Conservation (phyloP, 2,888 invertebrate genomes). For the Agrenia bidenticulata region DNA sequence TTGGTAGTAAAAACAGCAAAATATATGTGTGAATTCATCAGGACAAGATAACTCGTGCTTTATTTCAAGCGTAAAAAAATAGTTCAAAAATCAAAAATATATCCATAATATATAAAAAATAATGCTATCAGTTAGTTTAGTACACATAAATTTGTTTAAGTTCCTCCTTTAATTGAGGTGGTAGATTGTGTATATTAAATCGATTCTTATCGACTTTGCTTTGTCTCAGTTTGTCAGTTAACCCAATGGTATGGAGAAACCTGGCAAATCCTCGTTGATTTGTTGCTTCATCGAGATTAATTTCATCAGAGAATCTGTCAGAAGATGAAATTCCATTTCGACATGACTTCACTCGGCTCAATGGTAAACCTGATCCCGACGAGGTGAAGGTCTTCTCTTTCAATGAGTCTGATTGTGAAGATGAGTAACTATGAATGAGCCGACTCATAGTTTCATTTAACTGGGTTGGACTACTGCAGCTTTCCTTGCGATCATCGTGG, state of each 20-base stretch:
- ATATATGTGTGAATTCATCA: background rate
- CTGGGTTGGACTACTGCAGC: background rate
- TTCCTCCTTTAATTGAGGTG: conserved; percentile 36
- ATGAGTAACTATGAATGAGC: background rate
- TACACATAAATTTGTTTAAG: conserved; percentile 45
- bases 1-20: background rate
- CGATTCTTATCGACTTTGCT: conserved; percentile 32
- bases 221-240: conserved; percentile 19
- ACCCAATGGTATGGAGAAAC: conserved; percentile 8
- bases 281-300: too few relatives aligned
- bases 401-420: background rate
- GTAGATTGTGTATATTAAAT: conserved; percentile 39
- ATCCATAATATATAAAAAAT: too few relatives aligned
- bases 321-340: too few relatives aligned
- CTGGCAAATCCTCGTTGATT: background rate
- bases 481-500: background rate
- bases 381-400: conserved; percentile 21
- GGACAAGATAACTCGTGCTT: background rate
- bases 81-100: too few relatives aligned
- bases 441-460: background rate
- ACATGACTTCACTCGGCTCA: background rate
- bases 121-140: conserved; percentile 14
- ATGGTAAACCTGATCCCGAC: conserved; percentile 8
- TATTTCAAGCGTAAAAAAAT: too few relatives aligned
- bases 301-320: too few relatives aligned